Percentiles rank a stretch among this genome's conserved stretches.
Conservation (phyloP, 2,888 invertebrate species). For the Zygothrica quintamaculata region DNA sequence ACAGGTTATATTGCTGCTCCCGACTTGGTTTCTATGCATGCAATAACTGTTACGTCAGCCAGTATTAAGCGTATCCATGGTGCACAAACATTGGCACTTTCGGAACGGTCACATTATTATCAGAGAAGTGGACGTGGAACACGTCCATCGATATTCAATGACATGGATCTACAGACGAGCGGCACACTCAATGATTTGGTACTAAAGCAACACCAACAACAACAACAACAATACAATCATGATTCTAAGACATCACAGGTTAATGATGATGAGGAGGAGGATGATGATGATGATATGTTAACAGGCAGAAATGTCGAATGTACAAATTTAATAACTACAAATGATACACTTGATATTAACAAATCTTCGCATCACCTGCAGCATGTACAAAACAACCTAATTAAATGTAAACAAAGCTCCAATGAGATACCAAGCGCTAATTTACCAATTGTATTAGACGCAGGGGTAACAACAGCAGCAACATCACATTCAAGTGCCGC, state of each 20-base stretch:
- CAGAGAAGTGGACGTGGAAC: slow-evolving; percentile 25
- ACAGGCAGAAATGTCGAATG: slow-evolving; percentile 80
- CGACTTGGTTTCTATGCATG: slow-evolving; percentile 12
- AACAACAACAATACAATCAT: slow-evolving; percentile 61
- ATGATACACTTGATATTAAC: slow-evolving; percentile 26
- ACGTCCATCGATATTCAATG: slow-evolving; percentile 21
- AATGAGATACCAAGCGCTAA: slow-evolving; percentile 29
- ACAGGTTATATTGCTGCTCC: slow-evolving; percentile 19
- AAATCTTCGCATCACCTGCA: slow-evolving; percentile 34
- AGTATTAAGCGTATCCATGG: slow-evolving; percentile 41
- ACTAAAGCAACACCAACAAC: slow-evolving; percentile 41
- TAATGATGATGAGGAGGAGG: slow-evolving; percentile 53
- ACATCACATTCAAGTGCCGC: slow-evolving; percentile 83
- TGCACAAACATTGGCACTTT: slow-evolving; percentile 54
- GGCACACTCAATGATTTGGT: slow-evolving; percentile 34
- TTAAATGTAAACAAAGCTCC: slow-evolving; percentile 19
- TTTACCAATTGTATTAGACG: no score
- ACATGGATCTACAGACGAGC: slow-evolving; percentile 29
- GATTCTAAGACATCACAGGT: no score
- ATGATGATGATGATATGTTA: slow-evolving; percentile 77
- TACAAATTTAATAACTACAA: slow-evolving; percentile 79
- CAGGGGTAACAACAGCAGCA: neutral
- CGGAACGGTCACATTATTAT: slow-evolving; percentile 52
- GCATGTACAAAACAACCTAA: slow-evolving; percentile 47
- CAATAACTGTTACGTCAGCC: slow-evolving; percentile 1